phyloP scores from a whole-genome alignment of 1,140 invertebrate genomes.

The Drosophila bipectinata region DNA sequence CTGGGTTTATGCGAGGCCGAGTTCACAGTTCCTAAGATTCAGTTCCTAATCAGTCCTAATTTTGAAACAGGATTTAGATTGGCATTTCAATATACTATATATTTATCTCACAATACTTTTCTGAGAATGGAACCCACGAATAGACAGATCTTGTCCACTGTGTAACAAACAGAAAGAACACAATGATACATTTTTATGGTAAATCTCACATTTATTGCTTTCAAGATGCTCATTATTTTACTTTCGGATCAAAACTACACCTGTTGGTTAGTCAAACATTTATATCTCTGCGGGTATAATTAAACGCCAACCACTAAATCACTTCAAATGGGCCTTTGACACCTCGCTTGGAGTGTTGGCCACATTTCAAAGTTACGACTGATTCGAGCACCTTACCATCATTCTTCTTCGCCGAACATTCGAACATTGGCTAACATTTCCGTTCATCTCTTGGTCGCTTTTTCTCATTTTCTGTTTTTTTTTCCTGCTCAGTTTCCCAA shows the following conservation, averaged over 20 bases:
- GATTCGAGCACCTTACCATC: conserved; percentile 15
- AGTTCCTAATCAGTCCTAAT: no score
- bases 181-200: neutral
- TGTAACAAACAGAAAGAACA: no score
- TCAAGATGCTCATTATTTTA: neutral
- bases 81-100: no score
- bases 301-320: conserved; percentile 31
- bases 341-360: conserved; percentile 8
- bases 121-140: no score
- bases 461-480: neutral
- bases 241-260: conserved; percentile 16
- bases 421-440: conserved; percentile 50
- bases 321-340: conserved; percentile 22
- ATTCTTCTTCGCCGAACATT: conserved; percentile 25
- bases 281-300: conserved; percentile 13
- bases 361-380: conserved; percentile 21
- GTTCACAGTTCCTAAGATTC: no score
- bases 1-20: no score
- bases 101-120: no score
- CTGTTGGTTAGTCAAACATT: conserved; percentile 20
- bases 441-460: conserved; percentile 15
- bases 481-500: conserved; percentile 31
- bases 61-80: no score
- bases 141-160: no score
- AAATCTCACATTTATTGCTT: neutral